Evolutionary conservation across 2,113 vertebrate genomes (phyloP).

Genomic region (Turdus rufiventris): DNA sequence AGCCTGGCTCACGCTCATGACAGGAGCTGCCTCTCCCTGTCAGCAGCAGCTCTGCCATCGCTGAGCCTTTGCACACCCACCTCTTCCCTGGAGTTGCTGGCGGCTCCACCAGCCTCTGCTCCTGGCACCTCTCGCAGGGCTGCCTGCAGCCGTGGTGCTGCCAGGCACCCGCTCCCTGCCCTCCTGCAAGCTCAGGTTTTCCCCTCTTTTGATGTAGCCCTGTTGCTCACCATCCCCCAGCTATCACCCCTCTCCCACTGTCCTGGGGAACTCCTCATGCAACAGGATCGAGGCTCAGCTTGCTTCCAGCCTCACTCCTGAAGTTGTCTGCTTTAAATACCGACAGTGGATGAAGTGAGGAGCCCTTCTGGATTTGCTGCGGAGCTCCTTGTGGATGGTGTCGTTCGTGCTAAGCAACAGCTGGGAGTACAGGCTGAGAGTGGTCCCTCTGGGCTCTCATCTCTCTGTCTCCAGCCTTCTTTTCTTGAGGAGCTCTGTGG

Average conservation of each 20-base stretch:
- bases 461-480: background rate
- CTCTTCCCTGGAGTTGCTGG: fast-evolving
- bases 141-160: fast-evolving
- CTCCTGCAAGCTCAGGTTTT: background rate
- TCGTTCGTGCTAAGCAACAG: background rate
- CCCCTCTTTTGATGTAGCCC: background rate
- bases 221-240: fast-evolving
- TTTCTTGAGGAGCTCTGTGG: background rate
- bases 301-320: background rate
- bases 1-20: conserved; percentile 8
- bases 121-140: fast-evolving
- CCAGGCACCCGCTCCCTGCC: background rate
- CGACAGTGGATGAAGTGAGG: fast-evolving
- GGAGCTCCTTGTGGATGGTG: background rate
- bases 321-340: background rate
- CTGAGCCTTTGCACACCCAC: background rate
- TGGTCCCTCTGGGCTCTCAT: background rate
- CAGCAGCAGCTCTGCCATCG: background rate
- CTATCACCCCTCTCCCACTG: fast-evolving
- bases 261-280: background rate
- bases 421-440: background rate
- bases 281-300: background rate
- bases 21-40: conserved; percentile 44
- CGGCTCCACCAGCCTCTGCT: background rate
- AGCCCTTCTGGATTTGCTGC: background rate